Evolutionary conservation across 2,888 invertebrate genomes (phyloP).

Genomic region (Baccha elongata): DNA sequence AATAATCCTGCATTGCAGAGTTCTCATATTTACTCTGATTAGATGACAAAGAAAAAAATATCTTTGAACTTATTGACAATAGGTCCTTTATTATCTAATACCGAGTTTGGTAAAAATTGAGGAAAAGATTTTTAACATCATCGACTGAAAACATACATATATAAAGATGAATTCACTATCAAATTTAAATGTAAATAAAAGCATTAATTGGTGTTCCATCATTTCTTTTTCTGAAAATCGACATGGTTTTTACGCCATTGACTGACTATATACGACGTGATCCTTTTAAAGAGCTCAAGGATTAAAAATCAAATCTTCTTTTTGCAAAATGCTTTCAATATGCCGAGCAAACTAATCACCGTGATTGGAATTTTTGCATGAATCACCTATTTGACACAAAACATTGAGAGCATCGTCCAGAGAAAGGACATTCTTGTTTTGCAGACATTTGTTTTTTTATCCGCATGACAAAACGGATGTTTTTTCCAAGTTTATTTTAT

Average conservation of each 20-base stretch:
- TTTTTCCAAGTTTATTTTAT: slow-evolving; percentile 12
- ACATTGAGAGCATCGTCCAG: not conserved
- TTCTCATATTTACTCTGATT: slow-evolving; percentile 25
- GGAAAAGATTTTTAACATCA: slow-evolving; percentile 10
- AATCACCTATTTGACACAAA: slow-evolving; percentile 46
- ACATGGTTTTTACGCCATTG: slow-evolving; percentile 31
- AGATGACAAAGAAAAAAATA: not conserved
- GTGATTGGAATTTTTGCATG: slow-evolving; percentile 70
- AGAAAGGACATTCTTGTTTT: slow-evolving; percentile 29
- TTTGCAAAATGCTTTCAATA: slow-evolving; percentile 2
- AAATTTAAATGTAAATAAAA: slow-evolving; percentile 27
- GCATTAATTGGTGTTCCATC: slow-evolving; percentile 54
- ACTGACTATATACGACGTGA: slow-evolving; percentile 56
- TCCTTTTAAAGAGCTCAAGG: slow-evolving; percentile 56
- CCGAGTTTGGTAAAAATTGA: slow-evolving; percentile 5
- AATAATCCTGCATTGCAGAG: slow-evolving; percentile 46
- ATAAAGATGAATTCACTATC: not conserved
- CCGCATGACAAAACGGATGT: slow-evolving; percentile 2
- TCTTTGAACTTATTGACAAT: not conserved
- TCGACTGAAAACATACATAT: not conserved
- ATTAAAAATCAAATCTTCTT: slow-evolving; percentile 51
- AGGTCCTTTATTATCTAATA: not conserved
- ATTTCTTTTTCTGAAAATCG: slow-evolving; percentile 48
- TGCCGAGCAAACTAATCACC: slow-evolving; percentile 61
- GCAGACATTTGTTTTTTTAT: slow-evolving; percentile 17